phyloP scores from a whole-genome alignment of 2,888 invertebrate species.

The Cheilosia vernalis region DNA sequence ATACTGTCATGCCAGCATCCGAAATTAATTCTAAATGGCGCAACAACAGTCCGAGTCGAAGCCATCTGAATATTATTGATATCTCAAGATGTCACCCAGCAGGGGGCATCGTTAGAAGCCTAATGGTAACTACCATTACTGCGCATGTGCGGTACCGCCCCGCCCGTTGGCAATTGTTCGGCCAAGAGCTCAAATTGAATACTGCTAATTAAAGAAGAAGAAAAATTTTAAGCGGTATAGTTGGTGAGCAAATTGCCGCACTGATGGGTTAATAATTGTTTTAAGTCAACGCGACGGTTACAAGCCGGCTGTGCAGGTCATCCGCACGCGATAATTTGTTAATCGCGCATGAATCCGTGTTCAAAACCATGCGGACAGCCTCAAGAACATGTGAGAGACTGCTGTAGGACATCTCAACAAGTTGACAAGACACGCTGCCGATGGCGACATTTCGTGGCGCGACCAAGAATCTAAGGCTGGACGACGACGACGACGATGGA shows the following conservation, averaged over 20 bases:
- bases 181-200: constrained; percentile 39
- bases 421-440: background rate
- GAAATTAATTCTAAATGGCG: constrained; percentile 42
- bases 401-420: constrained; percentile 66
- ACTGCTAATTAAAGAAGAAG: constrained; percentile 56
- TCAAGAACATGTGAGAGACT: constrained; percentile 67
- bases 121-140: constrained; percentile 56
- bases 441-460: constrained; percentile 66
- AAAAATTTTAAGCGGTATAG: constrained; percentile 51
- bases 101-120: constrained; percentile 55
- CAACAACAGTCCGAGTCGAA: constrained; percentile 49
- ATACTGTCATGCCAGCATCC: background rate
- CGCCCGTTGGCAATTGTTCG: constrained; percentile 55
- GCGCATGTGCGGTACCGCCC: background rate
- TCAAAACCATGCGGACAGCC: constrained; percentile 49
- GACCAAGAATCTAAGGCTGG: constrained; percentile 60
- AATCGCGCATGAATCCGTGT: constrained; percentile 59
- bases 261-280: constrained; percentile 65
- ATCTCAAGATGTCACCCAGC: constrained; percentile 71
- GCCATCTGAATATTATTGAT: constrained; percentile 66
- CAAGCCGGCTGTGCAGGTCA: constrained; percentile 62
- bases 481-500: constrained; percentile 8
- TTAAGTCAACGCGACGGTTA: constrained; percentile 42
- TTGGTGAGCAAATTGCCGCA: constrained; percentile 52
- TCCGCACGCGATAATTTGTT: constrained; percentile 69